phyloP scores from a whole-genome alignment of 2,888 invertebrate species.

The Gymnocheta viridis region DNA sequence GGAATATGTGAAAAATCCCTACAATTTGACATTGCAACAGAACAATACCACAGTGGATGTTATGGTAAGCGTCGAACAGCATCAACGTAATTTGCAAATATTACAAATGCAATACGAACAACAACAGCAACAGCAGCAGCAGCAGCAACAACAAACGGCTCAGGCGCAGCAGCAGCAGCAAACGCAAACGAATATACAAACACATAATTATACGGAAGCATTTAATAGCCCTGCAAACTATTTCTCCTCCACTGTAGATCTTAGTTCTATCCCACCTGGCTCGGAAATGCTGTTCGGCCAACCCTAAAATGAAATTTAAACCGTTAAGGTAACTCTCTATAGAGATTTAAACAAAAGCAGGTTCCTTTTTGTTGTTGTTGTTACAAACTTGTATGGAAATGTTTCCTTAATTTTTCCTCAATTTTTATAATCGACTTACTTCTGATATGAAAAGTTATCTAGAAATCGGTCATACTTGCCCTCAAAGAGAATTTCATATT shows the following conservation, averaged over 20 bases:
- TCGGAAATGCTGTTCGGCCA: slow-evolving; percentile 85
- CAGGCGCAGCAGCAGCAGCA: slow-evolving; percentile 67
- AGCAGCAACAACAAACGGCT: slow-evolving; percentile 74
- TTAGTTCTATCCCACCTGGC: slow-evolving; percentile 83
- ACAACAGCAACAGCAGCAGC: slow-evolving; percentile 71
- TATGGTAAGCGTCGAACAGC: slow-evolving; percentile 49
- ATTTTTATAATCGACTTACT: too few species aligned
- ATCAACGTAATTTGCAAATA: slow-evolving; percentile 65
- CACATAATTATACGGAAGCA: slow-evolving; percentile 79
- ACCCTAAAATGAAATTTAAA: slow-evolving; percentile 73
- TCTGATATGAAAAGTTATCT: too few species aligned
- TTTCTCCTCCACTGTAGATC: slow-evolving; percentile 84
- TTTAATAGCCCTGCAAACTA: slow-evolving; percentile 84
- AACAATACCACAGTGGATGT: slow-evolving; percentile 70
- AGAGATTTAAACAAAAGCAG: slow-evolving; percentile 4
- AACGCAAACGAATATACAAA: slow-evolving; percentile 70
- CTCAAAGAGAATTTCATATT: background rate
- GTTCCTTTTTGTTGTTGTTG: background rate
- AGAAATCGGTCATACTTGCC: too few species aligned
- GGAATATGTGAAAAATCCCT: slow-evolving; percentile 81
- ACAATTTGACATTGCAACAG: slow-evolving; percentile 81
- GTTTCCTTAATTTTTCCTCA: background rate
- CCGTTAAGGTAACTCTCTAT: background rate
- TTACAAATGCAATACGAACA: slow-evolving; percentile 77
- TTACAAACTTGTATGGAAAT: slow-evolving; percentile 15